These are phyloP conservation scores for Nylanderia fulva DNA, from an alignment of 1,140 invertebrate genomes.

Conservation along the genomic window DNA sequence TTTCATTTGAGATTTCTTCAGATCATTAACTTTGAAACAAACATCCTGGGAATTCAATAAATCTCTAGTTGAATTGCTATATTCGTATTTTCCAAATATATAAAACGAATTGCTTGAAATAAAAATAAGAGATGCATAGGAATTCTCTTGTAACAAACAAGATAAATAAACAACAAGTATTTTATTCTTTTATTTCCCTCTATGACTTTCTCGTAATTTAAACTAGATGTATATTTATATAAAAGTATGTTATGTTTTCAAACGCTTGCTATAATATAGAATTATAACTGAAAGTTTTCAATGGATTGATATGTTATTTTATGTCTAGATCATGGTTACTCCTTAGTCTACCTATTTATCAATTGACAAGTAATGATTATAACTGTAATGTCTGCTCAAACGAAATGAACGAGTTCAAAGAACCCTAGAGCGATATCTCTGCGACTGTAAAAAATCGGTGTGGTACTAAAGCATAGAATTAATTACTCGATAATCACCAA, in stretches of 20 bases:
- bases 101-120: not conserved
- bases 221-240: not conserved
- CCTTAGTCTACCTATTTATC: slow-evolving; percentile 6
- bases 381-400: not conserved
- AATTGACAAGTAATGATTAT: slow-evolving; percentile 34
- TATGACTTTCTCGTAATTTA: no score
- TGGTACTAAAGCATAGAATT: slow-evolving; percentile 19
- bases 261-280: not conserved
- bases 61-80: not conserved
- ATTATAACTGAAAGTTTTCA: not conserved
- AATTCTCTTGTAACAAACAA: not conserved
- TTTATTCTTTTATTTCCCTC: not conserved
- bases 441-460: slow-evolving; percentile 31
- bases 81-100: not conserved
- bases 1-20: not conserved
- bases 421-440: not conserved
- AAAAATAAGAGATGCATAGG: not conserved
- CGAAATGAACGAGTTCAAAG: not conserved
- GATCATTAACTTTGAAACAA: not conserved
- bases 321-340: not conserved
- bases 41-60: not conserved
- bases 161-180: not conserved
- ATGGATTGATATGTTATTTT: not conserved
- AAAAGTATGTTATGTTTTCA: not conserved
- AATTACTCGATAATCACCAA: slow-evolving; percentile 46